Evolutionary conservation across 2,888 invertebrate species (phyloP).

Genomic region (Plagodis dolabraria): DNA sequence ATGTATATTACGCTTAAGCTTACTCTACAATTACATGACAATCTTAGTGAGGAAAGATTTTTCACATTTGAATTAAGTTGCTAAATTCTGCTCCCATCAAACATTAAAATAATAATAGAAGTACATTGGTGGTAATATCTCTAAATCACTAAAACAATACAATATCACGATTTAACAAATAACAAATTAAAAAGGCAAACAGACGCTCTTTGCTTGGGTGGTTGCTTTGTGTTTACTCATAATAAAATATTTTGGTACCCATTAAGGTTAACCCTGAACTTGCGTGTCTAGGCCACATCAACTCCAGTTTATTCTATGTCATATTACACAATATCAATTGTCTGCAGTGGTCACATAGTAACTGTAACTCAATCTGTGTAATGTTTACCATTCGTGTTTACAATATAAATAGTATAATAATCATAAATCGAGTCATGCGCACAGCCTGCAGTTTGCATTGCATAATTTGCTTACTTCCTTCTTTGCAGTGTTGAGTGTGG

Average conservation of each 20-base stretch:
- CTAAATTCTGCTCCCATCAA: too few species aligned
- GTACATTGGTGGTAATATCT: too few species aligned
- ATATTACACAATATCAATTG: slow-evolving; percentile 1
- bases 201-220: not conserved
- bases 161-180: not conserved
- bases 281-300: slow-evolving; percentile 8
- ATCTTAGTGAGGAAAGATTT: too few species aligned
- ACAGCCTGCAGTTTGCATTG: slow-evolving; percentile 22
- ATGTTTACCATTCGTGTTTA: slow-evolving; percentile 16
- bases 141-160: not conserved
- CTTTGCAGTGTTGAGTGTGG: not conserved
- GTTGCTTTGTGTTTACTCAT: not conserved
- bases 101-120: too few species aligned
- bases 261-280: slow-evolving; percentile 14
- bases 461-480: slow-evolving; percentile 21
- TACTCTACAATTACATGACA: too few species aligned
- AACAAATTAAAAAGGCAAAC: not conserved
- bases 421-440: slow-evolving; percentile 22
- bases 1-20: too few species aligned
- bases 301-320: not conserved
- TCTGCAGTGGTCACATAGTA: not conserved
- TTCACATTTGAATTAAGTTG: too few species aligned
- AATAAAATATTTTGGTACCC: not conserved
- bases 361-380: not conserved
- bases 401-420: not conserved